Evolutionary conservation across 2,797 vertebrate genomes (phyloP).

Genomic region (Sardinella longiceps): DNA sequence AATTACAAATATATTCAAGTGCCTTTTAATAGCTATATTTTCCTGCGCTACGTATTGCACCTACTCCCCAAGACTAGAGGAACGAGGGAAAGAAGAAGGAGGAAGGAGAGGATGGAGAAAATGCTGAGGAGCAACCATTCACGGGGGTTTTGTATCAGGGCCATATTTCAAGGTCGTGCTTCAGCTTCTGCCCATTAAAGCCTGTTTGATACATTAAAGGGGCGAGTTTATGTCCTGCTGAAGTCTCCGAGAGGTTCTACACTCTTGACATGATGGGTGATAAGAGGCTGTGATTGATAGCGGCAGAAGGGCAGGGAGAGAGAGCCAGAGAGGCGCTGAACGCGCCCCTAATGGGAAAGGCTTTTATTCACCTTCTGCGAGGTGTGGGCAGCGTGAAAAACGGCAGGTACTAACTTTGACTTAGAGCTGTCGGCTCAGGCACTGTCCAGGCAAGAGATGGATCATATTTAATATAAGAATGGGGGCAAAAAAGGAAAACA

Average conservation of each 20-base stretch:
- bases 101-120: constrained; percentile 17
- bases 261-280: constrained; percentile 74
- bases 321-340: constrained; percentile 26
- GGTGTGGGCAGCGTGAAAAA: neutral
- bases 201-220: constrained; percentile 72
- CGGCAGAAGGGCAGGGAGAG: constrained; percentile 55
- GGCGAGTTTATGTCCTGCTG: constrained; percentile 74
- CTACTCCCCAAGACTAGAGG: neutral
- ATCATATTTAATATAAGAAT: constrained; percentile 29
- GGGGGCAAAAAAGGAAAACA: neutral
- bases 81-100: neutral
- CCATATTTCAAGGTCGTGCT: constrained; percentile 69
- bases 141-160: constrained; percentile 68
- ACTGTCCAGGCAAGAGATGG: constrained; percentile 21
- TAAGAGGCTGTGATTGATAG: constrained; percentile 72
- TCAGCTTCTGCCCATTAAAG: constrained; percentile 71
- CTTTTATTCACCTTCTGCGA: constrained; percentile 61
- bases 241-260: constrained; percentile 71
- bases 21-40: neutral
- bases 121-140: constrained; percentile 73
- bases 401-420: constrained; percentile 35
- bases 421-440: constrained; percentile 12
- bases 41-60: neutral
- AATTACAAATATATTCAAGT: neutral
- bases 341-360: constrained; percentile 53